A percentile compares a stretch with the other conserved stretches of the same genome.
phyloP scores from a whole-genome alignment of 2,113 vertebrate genomes.

The Chlamydotis undulata region DNA sequence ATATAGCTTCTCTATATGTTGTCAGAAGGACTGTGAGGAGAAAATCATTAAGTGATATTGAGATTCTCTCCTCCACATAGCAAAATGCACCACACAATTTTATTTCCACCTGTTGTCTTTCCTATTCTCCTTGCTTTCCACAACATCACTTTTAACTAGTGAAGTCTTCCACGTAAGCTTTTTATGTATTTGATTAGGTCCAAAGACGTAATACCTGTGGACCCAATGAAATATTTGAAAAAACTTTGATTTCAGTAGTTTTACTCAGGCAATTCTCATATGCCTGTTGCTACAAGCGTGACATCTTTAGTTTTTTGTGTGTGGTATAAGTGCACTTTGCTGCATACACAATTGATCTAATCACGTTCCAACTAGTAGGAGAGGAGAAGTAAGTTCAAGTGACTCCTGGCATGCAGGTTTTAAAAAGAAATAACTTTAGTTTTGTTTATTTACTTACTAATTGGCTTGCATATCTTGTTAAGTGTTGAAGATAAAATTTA shows the following conservation, averaged over 20 bases:
- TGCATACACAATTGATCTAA: background rate
- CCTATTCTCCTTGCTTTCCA: background rate
- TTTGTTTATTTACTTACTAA: background rate
- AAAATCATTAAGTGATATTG: background rate
- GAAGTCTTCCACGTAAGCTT: background rate
- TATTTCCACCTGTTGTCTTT: background rate
- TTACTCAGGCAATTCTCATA: background rate
- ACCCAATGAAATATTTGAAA: background rate
- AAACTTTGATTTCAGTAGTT: background rate
- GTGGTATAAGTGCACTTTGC: background rate
- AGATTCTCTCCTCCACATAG: background rate
- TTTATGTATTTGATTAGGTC: background rate
- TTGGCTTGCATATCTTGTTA: background rate
- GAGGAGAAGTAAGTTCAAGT: background rate
- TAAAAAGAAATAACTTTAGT: accelerated
- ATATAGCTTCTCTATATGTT: background rate
- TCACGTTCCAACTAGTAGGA: background rate
- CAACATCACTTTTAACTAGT: background rate
- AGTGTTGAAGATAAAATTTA: background rate
- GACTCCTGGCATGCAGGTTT: background rate
- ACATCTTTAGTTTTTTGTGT: background rate
- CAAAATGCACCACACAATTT: background rate
- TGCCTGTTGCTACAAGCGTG: background rate
- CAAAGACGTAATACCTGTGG: background rate
- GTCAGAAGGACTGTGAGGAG: background rate